Conservation (phyloP, 37 sponge, comb jelly and placozoan genomes). For the Chondrilla cf. caribensis region DNA sequence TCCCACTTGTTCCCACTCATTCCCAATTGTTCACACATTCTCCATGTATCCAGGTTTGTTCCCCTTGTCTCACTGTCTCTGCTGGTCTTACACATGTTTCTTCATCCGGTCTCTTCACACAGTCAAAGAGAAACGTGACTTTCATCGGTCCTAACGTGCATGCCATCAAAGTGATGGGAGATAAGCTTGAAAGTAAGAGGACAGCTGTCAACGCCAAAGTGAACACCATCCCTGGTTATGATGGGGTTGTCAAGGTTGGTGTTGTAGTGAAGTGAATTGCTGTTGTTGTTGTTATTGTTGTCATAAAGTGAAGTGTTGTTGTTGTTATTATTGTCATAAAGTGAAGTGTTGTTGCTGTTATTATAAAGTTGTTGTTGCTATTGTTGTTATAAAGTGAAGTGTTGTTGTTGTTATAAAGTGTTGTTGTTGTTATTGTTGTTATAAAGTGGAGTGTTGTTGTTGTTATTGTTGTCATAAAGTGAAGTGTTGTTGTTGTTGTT, state of each 20-base stretch:
- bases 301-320: too few relatives aligned
- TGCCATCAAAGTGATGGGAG: slow-evolving; percentile 95
- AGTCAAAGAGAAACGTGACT: slow-evolving; percentile 59
- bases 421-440: neutral
- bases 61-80: too few relatives aligned
- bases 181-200: slow-evolving; percentile 93
- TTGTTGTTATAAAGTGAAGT: neutral
- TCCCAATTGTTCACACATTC: too few relatives aligned
- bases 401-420: neutral
- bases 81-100: neutral
- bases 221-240: slow-evolving; percentile 94
- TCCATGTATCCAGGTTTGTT: too few relatives aligned
- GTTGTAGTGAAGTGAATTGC: neutral
- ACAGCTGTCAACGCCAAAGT: slow-evolving; percentile 83
- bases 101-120: neutral
- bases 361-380: neutral
- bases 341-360: neutral
- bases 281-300: neutral
- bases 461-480: too few relatives aligned
- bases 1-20: too few relatives aligned
- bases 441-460: neutral
- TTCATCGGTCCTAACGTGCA: slow-evolving; percentile 91
- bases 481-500: too few relatives aligned
- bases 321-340: too few relatives aligned
- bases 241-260: slow-evolving; percentile 89